phyloP scores from a whole-genome alignment of 2,797 vertebrate genomes.

The Gobionotothen gibberifrons region DNA sequence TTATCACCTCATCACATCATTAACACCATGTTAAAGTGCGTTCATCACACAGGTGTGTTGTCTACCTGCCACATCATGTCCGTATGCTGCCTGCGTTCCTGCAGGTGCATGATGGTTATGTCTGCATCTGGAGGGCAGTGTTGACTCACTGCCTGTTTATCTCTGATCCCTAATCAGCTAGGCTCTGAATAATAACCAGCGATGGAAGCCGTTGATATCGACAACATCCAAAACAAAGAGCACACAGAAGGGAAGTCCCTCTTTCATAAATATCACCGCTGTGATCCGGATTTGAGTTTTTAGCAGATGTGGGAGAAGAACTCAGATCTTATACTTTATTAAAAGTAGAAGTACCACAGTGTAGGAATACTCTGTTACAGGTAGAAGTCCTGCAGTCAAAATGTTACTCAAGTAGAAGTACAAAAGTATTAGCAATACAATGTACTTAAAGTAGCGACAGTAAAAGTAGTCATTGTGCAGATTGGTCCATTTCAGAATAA shows the following conservation, averaged over 20 bases:
- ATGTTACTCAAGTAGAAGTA: too few species aligned
- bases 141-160: constrained; percentile 26
- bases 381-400: too few species aligned
- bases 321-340: too few species aligned
- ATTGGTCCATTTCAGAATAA: too few species aligned
- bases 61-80: constrained; percentile 23
- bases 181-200: neutral
- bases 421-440: too few species aligned
- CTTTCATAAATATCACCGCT: neutral
- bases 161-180: constrained; percentile 16
- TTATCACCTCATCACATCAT: constrained; percentile 9
- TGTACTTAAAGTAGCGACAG: too few species aligned
- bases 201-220: constrained; percentile 7
- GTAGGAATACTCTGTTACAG: too few species aligned
- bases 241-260: constrained; percentile 28
- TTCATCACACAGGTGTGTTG: constrained; percentile 35
- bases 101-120: constrained; percentile 48
- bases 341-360: too few species aligned
- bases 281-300: neutral
- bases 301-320: neutral
- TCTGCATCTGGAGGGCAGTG: constrained; percentile 35
- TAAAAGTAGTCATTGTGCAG: too few species aligned
- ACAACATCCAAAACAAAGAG: constrained; percentile 30
- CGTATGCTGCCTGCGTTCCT: constrained; percentile 1
- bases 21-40: constrained; percentile 8